Evolutionary conservation across 2,888 invertebrate species (phyloP).

Genomic region (Polydrusus pterygomalis): DNA sequence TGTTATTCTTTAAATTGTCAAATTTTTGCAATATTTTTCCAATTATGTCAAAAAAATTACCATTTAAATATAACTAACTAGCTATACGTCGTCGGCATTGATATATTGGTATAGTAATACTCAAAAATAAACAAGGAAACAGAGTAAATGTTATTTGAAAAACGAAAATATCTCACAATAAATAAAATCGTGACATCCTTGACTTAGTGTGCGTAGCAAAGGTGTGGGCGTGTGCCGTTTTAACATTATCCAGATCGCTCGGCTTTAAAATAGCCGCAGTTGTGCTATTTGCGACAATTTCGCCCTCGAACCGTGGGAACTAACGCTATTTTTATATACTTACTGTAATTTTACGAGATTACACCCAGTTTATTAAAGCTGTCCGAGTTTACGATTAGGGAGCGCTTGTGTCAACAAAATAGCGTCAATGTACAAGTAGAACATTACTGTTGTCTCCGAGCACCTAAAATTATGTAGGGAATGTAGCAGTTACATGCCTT

Average conservation of each 20-base stretch:
- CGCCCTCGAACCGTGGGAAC: constrained; percentile 8
- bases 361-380: not conserved
- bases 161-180: constrained; percentile 15
- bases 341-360: constrained; percentile 9
- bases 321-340: constrained; percentile 15
- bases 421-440: not conserved
- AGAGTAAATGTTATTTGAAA: not conserved
- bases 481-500: no score
- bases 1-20: no score
- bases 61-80: not conserved
- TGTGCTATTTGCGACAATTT: constrained; percentile 20
- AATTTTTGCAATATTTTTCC: not conserved
- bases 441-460: no score
- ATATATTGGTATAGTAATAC: not conserved
- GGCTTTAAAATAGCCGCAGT: constrained; percentile 22
- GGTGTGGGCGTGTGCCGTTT: not conserved
- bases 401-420: not conserved
- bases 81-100: not conserved
- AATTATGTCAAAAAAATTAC: not conserved
- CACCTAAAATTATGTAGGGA: no score
- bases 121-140: constrained; percentile 11
- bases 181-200: constrained; percentile 9
- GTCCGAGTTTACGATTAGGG: not conserved
- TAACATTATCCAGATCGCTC: not conserved
- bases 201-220: constrained; percentile 6